These are phyloP conservation scores for Amiota mariae DNA, from an alignment of 2,888 invertebrate species.

Conservation along the genomic window DNA sequence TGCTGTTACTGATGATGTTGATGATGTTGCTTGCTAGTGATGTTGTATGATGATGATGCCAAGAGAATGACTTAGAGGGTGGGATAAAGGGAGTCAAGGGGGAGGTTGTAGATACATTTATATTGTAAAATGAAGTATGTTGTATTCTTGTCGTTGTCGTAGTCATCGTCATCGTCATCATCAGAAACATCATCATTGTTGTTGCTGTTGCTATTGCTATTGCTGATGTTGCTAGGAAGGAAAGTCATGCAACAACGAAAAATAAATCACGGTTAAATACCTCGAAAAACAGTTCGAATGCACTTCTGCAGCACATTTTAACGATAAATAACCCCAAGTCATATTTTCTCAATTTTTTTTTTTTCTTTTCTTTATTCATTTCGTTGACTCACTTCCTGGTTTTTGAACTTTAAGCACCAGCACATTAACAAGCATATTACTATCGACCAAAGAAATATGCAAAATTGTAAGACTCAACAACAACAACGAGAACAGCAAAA, in stretches of 20 bases:
- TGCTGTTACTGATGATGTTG: too few relatives aligned
- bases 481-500: too few relatives aligned
- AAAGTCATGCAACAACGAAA: slow-evolving; percentile 27
- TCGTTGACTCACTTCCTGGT: slow-evolving; percentile 66
- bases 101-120: too few relatives aligned
- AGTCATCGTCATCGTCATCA: too few relatives aligned
- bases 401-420: slow-evolving; percentile 56
- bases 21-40: too few relatives aligned
- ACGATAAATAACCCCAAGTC: slow-evolving; percentile 65
- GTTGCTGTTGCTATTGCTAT: too few relatives aligned
- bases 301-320: slow-evolving; percentile 62
- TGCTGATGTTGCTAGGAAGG: background rate
- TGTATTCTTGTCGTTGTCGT: too few relatives aligned
- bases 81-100: too few relatives aligned
- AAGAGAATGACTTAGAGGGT: too few relatives aligned
- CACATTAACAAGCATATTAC: slow-evolving; percentile 67
- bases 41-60: too few relatives aligned
- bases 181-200: too few relatives aligned
- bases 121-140: too few relatives aligned
- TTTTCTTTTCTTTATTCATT: slow-evolving; percentile 7
- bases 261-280: slow-evolving; percentile 64
- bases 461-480: slow-evolving; percentile 52
- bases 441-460: slow-evolving; percentile 61
- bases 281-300: slow-evolving; percentile 62
- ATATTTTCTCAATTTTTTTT: slow-evolving; percentile 51